Percentiles rank a stretch among this genome's conserved stretches.
Evolutionary conservation across 2,888 invertebrate species (phyloP).

Genomic region (Chrysina gloriosa): DNA sequence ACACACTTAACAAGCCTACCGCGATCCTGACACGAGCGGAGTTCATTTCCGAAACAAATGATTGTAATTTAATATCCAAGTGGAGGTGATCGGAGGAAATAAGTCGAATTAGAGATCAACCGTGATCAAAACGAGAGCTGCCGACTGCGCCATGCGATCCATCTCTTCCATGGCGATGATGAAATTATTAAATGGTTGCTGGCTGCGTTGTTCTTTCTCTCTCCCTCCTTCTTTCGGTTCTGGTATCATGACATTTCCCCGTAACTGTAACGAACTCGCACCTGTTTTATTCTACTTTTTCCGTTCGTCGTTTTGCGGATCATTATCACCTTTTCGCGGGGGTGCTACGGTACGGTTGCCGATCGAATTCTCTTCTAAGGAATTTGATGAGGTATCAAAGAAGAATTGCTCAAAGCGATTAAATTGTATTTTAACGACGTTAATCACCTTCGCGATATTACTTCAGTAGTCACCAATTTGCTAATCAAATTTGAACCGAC

Average conservation of each 20-base stretch:
- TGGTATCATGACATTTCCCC: neutral
- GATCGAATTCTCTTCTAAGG: too few relatives aligned
- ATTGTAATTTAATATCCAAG: constrained; percentile 65
- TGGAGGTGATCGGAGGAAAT: constrained; percentile 60
- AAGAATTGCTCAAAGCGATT: too few relatives aligned
- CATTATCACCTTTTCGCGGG: constrained; percentile 21
- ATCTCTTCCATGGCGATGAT: constrained; percentile 8
- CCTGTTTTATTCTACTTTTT: constrained; percentile 12
- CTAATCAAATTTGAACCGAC: too few relatives aligned
- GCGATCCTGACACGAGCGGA: constrained; percentile 64
- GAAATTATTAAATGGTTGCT: constrained; percentile 14
- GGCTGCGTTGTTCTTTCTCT: neutral
- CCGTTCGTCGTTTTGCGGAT: neutral
- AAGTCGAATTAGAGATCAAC: constrained; percentile 58
- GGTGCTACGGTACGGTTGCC: too few relatives aligned
- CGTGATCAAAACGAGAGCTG: constrained; percentile 29
- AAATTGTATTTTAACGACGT: too few relatives aligned
- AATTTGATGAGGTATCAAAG: too few relatives aligned
- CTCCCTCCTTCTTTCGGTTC: neutral
- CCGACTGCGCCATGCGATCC: neutral
- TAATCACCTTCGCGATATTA: too few relatives aligned
- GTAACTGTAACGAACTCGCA: neutral
- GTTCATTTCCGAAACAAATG: constrained; percentile 67
- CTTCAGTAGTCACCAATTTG: too few relatives aligned
- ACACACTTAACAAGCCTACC: constrained; percentile 61